Conservation (phyloP, 2,113 vertebrate species). For the Quiscalus mexicanus region DNA sequence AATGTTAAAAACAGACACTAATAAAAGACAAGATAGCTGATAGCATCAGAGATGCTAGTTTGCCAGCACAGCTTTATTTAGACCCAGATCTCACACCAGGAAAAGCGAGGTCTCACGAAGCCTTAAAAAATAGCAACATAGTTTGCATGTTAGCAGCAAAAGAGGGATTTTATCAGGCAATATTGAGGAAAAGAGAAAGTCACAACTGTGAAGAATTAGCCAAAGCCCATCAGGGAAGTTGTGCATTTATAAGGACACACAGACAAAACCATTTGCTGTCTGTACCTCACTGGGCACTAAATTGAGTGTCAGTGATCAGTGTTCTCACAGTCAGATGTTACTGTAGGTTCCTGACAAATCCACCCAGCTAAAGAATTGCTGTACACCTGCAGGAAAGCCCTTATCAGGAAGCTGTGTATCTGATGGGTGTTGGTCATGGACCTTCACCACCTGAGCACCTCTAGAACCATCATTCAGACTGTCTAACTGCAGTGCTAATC, state of each 20-base stretch:
- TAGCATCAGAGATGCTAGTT: neutral
- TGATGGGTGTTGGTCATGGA: neutral
- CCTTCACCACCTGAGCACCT: neutral
- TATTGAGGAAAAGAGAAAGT: conserved; percentile 19
- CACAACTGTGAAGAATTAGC: conserved; percentile 7
- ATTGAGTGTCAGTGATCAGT: neutral
- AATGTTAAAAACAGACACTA: neutral
- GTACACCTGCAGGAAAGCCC: neutral
- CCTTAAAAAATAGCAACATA: conserved; percentile 29
- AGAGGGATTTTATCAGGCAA: conserved; percentile 14
- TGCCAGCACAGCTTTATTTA: conserved; percentile 46
- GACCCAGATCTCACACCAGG: neutral
- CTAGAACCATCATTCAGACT: neutral
- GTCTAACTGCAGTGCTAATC: neutral
- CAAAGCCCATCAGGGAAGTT: neutral
- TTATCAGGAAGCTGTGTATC: neutral
- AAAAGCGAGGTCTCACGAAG: conserved; percentile 17
- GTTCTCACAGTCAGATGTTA: neutral
- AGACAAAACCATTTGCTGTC: neutral
- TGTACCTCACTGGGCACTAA: neutral
- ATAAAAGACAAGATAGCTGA: conserved; percentile 27
- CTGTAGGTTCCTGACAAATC: neutral
- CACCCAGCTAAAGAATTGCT: neutral
- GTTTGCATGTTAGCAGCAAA: neutral
- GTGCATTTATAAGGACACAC: neutral